Evolutionary conservation across 2,797 vertebrate species (phyloP), one percentile per base, ranked within the genome.

Genomic region (Crenuchus spilurus): DNA sequence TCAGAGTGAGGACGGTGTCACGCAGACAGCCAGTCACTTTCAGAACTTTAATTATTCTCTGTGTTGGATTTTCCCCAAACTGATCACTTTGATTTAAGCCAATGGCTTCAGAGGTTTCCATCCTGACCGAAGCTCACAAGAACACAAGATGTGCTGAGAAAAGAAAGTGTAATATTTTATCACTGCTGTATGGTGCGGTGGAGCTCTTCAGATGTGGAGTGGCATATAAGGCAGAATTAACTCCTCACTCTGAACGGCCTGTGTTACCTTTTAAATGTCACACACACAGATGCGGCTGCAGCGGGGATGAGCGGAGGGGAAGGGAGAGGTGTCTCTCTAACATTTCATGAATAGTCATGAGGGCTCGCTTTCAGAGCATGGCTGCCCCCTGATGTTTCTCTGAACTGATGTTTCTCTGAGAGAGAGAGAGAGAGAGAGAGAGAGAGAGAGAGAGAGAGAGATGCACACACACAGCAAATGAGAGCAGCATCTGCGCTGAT

Each of bases 181-280:
- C 88, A 91, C 85, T 80, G 55, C 89, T 90, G 88, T 91, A 89
- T 91, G 84, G 83, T 78, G 83, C 85, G 83, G 82, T 88, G 86
- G 83, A 84, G 46, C 79, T 84, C 87, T 88, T 91, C 87, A 87
- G 88, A 90, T 91, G 87, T 90, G 89, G 86, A 84, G 83, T 85
- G 80, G 88, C 86, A 89, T 87, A 87, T 88, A 88, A 91, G 88
- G 87, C 73, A 82, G 87, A 91, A 92, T 92, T 91, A 92, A 88
- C 85, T 82, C 83, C 20, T 65, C 84, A 88, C 87, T 90, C 89
- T 85, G 90, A 92, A 91, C 88, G 89, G 90, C 92, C 90, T 91
- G 28, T 90, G 88, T 90, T 93, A 91, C 87, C 88, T 93, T 92
- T 92, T 92, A 92, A 92, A 93, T 93, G 91, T 92, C 92, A 94